A percentile compares a stretch with the other conserved stretches of the same genome.
These are phyloP conservation scores for Pluvialis apricaria DNA, from an alignment of 2,113 vertebrate species.

Conservation along the genomic window DNA sequence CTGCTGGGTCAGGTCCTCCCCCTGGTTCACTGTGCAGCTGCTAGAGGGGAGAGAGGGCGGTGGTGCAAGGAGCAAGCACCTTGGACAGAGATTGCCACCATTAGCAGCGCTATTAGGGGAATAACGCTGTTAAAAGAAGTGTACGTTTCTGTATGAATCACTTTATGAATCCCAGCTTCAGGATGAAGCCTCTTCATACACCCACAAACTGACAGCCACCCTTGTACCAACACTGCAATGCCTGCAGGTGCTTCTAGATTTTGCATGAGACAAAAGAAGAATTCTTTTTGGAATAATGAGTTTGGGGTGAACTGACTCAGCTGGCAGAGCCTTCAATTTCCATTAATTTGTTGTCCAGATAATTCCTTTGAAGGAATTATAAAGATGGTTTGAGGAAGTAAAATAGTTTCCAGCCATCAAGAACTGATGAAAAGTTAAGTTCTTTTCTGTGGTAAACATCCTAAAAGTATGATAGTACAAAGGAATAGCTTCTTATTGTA, in stretches of 20 bases:
- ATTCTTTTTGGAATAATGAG: not conserved
- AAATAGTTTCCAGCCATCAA: not conserved
- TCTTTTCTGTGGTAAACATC: not conserved
- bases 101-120: not conserved
- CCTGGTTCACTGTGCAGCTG: not conserved
- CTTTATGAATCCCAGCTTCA: not conserved
- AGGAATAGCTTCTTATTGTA: not conserved
- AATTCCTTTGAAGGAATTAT: not conserved
- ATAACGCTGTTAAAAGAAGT: not conserved
- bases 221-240: not conserved
- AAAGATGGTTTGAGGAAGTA: not conserved
- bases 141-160: not conserved
- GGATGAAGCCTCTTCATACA: not conserved
- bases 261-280: not conserved
- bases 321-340: not conserved
- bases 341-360: not conserved
- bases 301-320: not conserved
- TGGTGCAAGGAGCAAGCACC: slow-evolving; percentile 15
- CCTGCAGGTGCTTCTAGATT: not conserved
- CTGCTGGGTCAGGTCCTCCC: not conserved
- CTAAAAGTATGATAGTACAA: not conserved
- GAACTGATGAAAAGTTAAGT: not conserved
- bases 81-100: slow-evolving; percentile 46
- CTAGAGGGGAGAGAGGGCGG: not conserved
- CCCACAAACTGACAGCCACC: rapidly evolving